These are phyloP conservation scores for Acanthurus tractus DNA, from an alignment of 2,797 vertebrate genomes.

Conservation along the genomic window DNA sequence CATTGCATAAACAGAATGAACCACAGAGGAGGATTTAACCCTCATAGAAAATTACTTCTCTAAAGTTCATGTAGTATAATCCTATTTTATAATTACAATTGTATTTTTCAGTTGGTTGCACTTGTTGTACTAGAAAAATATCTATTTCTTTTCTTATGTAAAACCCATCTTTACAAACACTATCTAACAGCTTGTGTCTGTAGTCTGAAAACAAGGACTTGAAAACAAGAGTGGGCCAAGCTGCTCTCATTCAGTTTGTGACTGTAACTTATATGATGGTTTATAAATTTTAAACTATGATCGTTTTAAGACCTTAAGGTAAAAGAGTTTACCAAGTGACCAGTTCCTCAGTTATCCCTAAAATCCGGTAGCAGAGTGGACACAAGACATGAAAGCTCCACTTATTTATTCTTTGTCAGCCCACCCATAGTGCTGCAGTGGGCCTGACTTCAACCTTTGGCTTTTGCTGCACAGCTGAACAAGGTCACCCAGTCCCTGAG, in stretches of 20 bases:
- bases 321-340: not conserved
- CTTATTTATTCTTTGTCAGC: slow-evolving; percentile 53
- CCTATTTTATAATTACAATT: not conserved
- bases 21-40: slow-evolving; percentile 7
- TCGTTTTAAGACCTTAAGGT: not conserved
- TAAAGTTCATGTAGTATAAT: slow-evolving; percentile 5
- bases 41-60: slow-evolving; percentile 7
- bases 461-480: too few species aligned
- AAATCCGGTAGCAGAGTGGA: not conserved
- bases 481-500: too few species aligned
- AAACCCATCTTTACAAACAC: not conserved
- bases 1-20: slow-evolving; percentile 6
- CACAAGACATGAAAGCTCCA: slow-evolving; percentile 12
- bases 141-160: slow-evolving; percentile 3
- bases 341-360: not conserved
- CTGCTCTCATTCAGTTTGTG: slow-evolving; percentile 4
- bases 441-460: too few species aligned
- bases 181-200: slow-evolving; percentile 16
- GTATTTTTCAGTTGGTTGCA: not conserved
- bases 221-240: slow-evolving; percentile 6
- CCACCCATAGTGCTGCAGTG: slow-evolving; percentile 39
- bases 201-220: slow-evolving; percentile 9
- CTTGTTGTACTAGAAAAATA: slow-evolving; percentile 8
- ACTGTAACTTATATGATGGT: not conserved
- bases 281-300: not conserved